Conservation (phyloP, 37 sponge, comb jelly and placozoan species). For the Geodia barretti region DNA sequence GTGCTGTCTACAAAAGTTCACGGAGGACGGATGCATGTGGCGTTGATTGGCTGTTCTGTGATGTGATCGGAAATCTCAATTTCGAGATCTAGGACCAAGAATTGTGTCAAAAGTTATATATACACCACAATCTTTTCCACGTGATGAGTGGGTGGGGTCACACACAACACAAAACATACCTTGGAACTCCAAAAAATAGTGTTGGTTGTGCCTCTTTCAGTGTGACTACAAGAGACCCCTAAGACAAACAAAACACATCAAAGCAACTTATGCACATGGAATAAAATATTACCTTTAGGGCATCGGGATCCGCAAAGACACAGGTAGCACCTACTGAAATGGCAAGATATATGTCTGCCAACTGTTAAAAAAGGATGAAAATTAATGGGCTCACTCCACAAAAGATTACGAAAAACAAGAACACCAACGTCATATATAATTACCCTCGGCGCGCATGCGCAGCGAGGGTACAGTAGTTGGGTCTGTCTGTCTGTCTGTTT, state of each 20-base stretch:
- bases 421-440: no score
- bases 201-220: slow-evolving; percentile 81
- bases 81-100: no score
- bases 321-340: slow-evolving; percentile 36
- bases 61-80: no score
- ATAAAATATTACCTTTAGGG: slow-evolving; percentile 61
- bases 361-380: slow-evolving; percentile 17
- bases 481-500: not conserved
- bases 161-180: slow-evolving; percentile 37
- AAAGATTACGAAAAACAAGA: not conserved
- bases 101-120: not conserved
- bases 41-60: no score
- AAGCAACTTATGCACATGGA: no score
- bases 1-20: no score
- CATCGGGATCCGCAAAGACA: slow-evolving; percentile 90
- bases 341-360: slow-evolving; percentile 64
- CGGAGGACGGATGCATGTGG: no score
- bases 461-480: no score
- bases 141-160: no score
- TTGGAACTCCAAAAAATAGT: slow-evolving; percentile 80
- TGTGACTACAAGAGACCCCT: slow-evolving; percentile 51
- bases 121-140: no score
- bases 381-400: not conserved
- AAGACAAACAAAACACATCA: no score
- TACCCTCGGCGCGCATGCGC: no score